A percentile compares a stretch with the other conserved stretches of the same genome.
Evolutionary conservation across 2,113 vertebrate species (phyloP).

Genomic region (Diphyllodes magnificus): DNA sequence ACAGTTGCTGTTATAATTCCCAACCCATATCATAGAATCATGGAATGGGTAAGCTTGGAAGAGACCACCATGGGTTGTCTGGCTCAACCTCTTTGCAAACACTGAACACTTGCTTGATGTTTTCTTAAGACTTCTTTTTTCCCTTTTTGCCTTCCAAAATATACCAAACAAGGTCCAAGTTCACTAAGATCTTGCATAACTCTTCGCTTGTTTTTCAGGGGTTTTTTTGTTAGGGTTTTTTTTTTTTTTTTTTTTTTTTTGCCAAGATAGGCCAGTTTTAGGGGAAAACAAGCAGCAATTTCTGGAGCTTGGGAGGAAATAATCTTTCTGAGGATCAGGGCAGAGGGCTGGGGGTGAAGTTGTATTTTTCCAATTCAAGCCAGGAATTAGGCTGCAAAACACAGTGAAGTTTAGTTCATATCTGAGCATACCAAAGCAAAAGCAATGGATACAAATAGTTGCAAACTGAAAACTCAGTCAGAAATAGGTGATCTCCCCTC

Average conservation of each 20-base stretch:
- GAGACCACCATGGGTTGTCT: neutral
- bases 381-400: neutral
- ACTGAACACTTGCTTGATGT: neutral
- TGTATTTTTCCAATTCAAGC: neutral
- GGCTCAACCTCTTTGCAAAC: neutral
- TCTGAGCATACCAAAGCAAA: neutral
- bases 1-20: neutral
- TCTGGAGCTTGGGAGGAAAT: neutral
- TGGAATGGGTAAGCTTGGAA: neutral
- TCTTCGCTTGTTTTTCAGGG: neutral
- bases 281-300: neutral
- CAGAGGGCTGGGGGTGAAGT: neutral
- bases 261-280: neutral
- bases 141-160: neutral
- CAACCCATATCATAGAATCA: neutral
- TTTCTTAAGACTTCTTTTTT: neutral
- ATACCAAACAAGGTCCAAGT: neutral
- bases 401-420: neutral
- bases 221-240: neutral
- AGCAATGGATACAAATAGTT: accelerated
- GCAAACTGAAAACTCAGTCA: neutral
- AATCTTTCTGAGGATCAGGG: neutral
- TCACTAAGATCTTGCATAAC: neutral
- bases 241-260: too few species aligned
- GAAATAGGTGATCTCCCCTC: neutral